Evolutionary conservation across 2,113 vertebrate species (phyloP), one percentile per base, ranked within the genome.

Genomic region (Tachycineta bicolor): DNA sequence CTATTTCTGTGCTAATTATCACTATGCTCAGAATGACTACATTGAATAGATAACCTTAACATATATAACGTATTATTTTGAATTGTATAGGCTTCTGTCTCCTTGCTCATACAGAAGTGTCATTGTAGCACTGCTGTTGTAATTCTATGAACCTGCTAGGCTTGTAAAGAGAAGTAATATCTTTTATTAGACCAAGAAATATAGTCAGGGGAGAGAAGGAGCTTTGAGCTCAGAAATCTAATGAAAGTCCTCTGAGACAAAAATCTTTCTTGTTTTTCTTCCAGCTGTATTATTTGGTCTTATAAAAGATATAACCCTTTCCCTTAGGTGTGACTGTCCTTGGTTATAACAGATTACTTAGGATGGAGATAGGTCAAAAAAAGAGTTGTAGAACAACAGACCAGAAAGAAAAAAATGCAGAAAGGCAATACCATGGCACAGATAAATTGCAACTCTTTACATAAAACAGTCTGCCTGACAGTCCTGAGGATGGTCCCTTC

Each of bases 151-250:
- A 56, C 44, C 77, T 47, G 22, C 14, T 60, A 76, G 49, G 75
- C 63, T 92, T 85, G 49, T 31, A 93, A 46, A 73, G 28, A 83
- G 58, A 80, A 93, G 67, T 69, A 92, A 53, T 94, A 88, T 69
- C 58, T 76, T 93, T 90, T 92, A 90, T 88, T 87, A 90, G 85
- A 88, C 85, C 49, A 73, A 90, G 53, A 93, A 67, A 92, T 65
- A 92, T 1, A 93, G 94, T 56, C 70, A 60, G 39, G 67, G 67
- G 20, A 96, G 20, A 93, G 79, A 94, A 69, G 0, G 62, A 94
- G 82, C 82, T 95, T 83, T 92, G 85, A 78, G 67, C 58, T 90
- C 83, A 86, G 75, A 93, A 85, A 92, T 94, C 88, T 92, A 93
- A 95, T 83, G 75, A 76, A 96, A 92, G 46, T 43, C 88, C 71